Percentiles rank a stretch among this genome's conserved stretches.
phyloP scores from a whole-genome alignment of 2,113 vertebrate species.

The Salvator merianae region DNA sequence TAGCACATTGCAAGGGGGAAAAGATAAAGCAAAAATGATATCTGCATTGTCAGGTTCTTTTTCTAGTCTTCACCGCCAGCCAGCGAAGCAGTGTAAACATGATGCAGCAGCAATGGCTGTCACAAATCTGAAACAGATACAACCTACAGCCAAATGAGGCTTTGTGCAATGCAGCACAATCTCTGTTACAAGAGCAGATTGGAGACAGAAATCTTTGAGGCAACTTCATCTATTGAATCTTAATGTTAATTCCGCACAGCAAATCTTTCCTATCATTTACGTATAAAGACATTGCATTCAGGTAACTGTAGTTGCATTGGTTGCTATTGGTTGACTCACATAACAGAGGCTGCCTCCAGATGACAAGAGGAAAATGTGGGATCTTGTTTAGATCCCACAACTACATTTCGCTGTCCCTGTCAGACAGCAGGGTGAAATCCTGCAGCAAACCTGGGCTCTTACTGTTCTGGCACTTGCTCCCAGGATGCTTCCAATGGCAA shows the following conservation, averaged over 20 bases:
- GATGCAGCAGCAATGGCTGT: not conserved
- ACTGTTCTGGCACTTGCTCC: too few relatives aligned
- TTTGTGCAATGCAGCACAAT: not conserved
- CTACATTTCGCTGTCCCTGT: too few relatives aligned
- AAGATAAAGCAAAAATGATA: slow-evolving; percentile 27
- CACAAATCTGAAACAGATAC: not conserved
- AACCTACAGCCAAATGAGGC: not conserved
- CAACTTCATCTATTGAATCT: not conserved
- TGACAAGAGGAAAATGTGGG: too few relatives aligned
- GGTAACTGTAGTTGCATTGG: not conserved
- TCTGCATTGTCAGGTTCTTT: not conserved
- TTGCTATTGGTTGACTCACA: not conserved
- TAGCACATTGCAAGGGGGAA: not conserved
- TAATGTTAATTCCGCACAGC: not conserved
- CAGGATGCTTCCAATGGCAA: too few relatives aligned
- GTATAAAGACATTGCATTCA: not conserved
- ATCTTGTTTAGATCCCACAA: too few relatives aligned
- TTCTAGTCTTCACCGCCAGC: not conserved
- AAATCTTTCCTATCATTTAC: not conserved
- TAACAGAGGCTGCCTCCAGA: not conserved
- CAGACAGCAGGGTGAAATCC: too few relatives aligned
- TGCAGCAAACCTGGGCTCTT: too few relatives aligned
- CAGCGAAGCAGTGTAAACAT: not conserved
- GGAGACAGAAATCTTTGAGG: not conserved
- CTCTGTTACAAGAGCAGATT: rapidly evolving